Evolutionary conservation across 2,888 invertebrate genomes (phyloP).

Genomic region (Tetranychus piercei): DNA sequence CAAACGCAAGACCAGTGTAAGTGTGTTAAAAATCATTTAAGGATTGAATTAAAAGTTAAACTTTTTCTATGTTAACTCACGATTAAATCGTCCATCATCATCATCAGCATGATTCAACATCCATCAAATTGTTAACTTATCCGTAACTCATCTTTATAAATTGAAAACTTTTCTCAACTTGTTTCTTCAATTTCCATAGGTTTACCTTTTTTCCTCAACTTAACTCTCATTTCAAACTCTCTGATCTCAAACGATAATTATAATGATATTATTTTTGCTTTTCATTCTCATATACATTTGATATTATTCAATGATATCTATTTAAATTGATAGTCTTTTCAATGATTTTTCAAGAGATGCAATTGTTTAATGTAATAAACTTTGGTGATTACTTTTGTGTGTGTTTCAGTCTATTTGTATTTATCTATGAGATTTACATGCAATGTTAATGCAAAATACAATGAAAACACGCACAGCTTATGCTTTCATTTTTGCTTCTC

Average conservation of each 20-base stretch:
- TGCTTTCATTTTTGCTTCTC: no score
- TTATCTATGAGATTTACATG: neutral
- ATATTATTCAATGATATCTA: neutral
- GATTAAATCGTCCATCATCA: no score
- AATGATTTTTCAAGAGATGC: neutral
- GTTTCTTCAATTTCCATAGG: no score
- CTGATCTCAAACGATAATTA: neutral
- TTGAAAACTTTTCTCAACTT: no score
- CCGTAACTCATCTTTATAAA: no score
- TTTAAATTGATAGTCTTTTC: neutral
- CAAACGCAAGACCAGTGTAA: no score
- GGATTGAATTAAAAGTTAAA: neutral
- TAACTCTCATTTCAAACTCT: no score
- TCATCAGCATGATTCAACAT: no score
- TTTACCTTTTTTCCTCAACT: no score
- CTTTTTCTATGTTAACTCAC: no score
- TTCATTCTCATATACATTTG: neutral
- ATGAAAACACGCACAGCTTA: neutral
- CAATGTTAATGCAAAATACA: neutral
- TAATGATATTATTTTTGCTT: neutral
- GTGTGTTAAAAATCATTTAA: neutral
- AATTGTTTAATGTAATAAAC: neutral
- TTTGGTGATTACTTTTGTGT: neutral
- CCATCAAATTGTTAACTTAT: no score
- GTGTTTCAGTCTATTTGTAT: neutral